Base-by-base conservation (phyloP, 2,113 vertebrate genomes). In the Apteryx mantelli region DNA sequence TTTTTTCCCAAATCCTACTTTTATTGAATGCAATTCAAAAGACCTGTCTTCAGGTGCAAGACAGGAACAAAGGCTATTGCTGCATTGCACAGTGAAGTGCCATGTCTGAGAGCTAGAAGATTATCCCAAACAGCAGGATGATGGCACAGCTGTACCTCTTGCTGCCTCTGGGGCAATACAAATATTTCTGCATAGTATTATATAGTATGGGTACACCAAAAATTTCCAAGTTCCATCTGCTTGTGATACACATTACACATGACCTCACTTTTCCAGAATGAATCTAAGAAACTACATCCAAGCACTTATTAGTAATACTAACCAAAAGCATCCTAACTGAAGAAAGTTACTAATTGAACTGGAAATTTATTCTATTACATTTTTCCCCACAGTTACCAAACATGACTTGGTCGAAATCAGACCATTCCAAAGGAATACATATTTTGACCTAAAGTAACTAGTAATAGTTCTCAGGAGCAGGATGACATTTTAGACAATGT, bases 51-150 rank as follows among this genome's bases (percentile, higher is more conserved):
- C 77, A 91, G 18, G 56, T 2, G 0, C 22, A 71, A 11, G 46
- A 48, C 11, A 81, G 55, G 88, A 91, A 92, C 9, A 82, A 84
- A 84, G 8, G 3, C 6, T 89, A 32, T 53, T 84, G 17, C 52
- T 79, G 34, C 22, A 53, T 5, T 79, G 15, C 25, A 21, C 22
- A 34, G 52, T 36, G 30, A 78, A 71, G 19, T 0, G 0, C 22
- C 44, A 19, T 4, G 7, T 40, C 61, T 79, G 66, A 89, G 55
- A 89, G 20, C 60, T 58, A 79, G 87, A 34, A 40, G 64, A 56
- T 78, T 77, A 55, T 26, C 38, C 32, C 34, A 16, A 92, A 48
- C n/a, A 87, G 30, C 52, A 88, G 36, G 6, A 36, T 66, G 19
- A 71, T 36, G 63, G 14, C 25, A 50, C 40, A 88, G 36, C 26